phyloP scores from a whole-genome alignment of 2,113 vertebrate species.

The Leucopsar rothschildi region DNA sequence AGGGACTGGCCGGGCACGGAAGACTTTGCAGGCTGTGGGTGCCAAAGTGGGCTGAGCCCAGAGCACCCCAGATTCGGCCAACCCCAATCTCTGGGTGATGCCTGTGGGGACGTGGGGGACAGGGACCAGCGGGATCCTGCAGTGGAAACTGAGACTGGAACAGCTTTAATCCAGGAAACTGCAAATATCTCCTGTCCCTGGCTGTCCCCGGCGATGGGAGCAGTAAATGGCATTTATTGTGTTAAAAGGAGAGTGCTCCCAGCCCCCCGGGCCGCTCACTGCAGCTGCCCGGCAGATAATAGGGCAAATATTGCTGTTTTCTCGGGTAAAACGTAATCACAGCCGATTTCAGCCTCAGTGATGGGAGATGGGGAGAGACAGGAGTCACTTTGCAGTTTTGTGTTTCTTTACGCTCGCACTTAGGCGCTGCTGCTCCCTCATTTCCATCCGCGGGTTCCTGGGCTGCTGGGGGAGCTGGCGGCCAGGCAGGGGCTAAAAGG shows the following conservation, averaged over 20 bases:
- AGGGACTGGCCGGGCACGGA: background rate
- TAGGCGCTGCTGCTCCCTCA: background rate
- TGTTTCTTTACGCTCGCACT: background rate
- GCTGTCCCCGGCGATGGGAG: rapidly evolving
- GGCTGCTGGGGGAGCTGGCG: background rate
- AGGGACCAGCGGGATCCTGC: background rate
- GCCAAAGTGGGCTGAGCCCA: background rate
- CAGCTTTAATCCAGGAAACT: background rate
- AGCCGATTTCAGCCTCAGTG: background rate
- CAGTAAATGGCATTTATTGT: background rate
- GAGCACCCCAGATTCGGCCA: background rate
- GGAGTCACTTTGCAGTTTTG: background rate
- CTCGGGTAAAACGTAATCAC: background rate
- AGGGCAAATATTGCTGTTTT: background rate
- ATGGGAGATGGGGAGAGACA: background rate
- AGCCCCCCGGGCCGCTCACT: background rate
- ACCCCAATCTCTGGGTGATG: rapidly evolving
- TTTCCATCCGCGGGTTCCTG: background rate
- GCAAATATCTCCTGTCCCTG: rapidly evolving
- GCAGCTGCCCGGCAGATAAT: background rate
- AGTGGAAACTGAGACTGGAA: background rate
- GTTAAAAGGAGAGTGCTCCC: background rate
- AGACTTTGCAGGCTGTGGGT: no score
- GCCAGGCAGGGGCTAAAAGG: background rate
- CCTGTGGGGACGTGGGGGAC: rapidly evolving